Evolutionary conservation across 2,888 invertebrate genomes (phyloP).

Genomic region (Petrophora chlorosata): DNA sequence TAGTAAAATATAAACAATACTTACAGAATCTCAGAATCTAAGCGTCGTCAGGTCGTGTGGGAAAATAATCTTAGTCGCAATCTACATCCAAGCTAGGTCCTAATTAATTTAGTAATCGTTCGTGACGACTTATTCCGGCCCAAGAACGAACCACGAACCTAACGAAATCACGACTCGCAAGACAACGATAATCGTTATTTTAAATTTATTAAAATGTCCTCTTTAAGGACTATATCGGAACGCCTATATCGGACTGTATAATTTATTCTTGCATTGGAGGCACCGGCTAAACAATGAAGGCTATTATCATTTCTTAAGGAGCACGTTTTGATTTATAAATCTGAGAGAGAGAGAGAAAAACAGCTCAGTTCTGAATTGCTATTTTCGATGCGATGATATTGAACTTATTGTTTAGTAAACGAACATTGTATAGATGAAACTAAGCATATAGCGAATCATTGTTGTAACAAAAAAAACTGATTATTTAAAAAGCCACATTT

Average conservation of each 20-base stretch:
- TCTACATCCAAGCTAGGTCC: constrained; percentile 80
- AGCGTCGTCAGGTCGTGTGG: constrained; percentile 76
- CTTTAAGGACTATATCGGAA: constrained; percentile 81
- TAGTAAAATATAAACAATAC: constrained; percentile 61
- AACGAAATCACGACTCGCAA: constrained; percentile 83
- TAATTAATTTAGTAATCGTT: constrained; percentile 84
- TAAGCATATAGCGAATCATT: too few species aligned
- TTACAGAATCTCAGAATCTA: constrained; percentile 72
- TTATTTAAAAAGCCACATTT: too few species aligned
- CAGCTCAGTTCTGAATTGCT: constrained; percentile 1
- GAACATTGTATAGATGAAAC: too few species aligned
- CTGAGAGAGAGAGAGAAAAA: constrained; percentile 40
- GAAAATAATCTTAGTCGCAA: constrained; percentile 80
- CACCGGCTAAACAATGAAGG: constrained; percentile 73
- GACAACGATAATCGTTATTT: constrained; percentile 83
- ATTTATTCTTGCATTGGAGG: constrained; percentile 76
- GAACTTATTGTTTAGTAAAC: background rate
- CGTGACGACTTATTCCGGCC: constrained; percentile 83
- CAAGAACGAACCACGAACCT: constrained; percentile 77
- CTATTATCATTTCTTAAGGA: constrained; percentile 68
- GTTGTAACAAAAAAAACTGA: too few species aligned
- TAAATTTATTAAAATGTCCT: constrained; percentile 84
- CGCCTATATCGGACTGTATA: constrained; percentile 81
- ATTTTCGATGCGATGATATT: constrained; percentile 3
- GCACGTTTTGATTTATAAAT: constrained; percentile 61